A percentile compares a stretch with the other conserved stretches of the same genome.
Conservation (phyloP, 2,797 vertebrate genomes). For the Anabacerthia variegaticeps region DNA sequence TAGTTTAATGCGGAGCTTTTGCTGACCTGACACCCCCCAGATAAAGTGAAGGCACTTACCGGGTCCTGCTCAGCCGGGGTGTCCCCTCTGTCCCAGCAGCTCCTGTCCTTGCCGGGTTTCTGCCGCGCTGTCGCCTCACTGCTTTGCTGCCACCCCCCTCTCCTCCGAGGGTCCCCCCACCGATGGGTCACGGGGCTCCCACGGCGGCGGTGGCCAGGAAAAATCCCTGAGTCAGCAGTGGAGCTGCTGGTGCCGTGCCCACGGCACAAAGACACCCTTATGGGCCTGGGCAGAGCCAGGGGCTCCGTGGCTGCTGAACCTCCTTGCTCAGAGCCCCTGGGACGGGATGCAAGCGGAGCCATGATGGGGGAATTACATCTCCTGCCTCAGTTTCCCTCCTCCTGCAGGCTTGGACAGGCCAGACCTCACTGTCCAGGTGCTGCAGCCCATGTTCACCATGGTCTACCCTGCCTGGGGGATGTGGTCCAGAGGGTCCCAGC, state of each 20-base stretch:
- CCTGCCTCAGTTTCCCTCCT: background rate
- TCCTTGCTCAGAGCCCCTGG: rapidly evolving
- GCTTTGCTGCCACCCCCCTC: background rate
- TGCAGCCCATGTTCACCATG: rapidly evolving
- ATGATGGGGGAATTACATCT: rapidly evolving
- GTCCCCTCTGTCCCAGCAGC: background rate
- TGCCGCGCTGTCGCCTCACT: background rate
- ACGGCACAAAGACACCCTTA: background rate
- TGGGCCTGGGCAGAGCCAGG: background rate
- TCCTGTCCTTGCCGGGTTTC: background rate
- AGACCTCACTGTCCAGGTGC: background rate
- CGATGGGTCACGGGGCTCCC: slow-evolving; percentile 8
- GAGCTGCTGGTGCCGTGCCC: background rate
- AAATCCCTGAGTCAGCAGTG: slow-evolving; percentile 24
- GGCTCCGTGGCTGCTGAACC: rapidly evolving
- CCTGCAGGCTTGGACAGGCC: background rate
- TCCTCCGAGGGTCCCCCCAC: background rate
- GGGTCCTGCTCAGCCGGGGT: background rate
- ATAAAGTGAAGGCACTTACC: background rate
- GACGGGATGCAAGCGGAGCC: background rate
- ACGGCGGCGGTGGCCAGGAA: background rate
- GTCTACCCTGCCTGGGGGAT: rapidly evolving
- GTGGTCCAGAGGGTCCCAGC: background rate
- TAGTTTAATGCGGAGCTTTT: background rate
- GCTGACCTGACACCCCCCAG: rapidly evolving